Percentiles rank a stretch among this genome's conserved stretches.
phyloP scores from a whole-genome alignment of 2,113 vertebrate genomes.

The Ascaphus truei region DNA sequence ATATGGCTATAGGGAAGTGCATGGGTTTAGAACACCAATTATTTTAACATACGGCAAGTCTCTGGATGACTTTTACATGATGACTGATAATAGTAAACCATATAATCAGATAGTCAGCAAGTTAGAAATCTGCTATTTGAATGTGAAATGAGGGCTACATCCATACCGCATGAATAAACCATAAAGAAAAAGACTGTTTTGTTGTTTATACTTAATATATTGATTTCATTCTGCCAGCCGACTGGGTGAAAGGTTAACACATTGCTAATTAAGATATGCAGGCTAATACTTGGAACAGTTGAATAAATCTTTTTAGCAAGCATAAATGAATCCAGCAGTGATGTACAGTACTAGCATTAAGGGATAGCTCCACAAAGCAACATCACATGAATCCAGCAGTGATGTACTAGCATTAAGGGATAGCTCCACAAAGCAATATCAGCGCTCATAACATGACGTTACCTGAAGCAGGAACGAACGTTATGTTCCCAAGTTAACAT shows the following conservation, averaged over 20 bases:
- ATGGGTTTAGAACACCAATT: too few relatives aligned
- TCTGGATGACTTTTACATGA: too few relatives aligned
- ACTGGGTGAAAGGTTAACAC: constrained; percentile 43
- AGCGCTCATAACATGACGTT: too few relatives aligned
- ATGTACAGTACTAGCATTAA: too few relatives aligned
- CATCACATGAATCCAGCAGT: too few relatives aligned
- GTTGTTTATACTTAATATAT: constrained; percentile 41
- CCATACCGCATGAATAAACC: neutral
- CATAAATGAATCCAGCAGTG: constrained; percentile 45
- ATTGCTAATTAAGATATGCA: constrained; percentile 45
- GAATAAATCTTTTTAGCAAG: constrained; percentile 37
- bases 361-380: too few relatives aligned
- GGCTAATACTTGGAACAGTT: constrained; percentile 45
- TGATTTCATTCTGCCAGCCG: constrained; percentile 32
- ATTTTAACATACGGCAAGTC: too few relatives aligned
- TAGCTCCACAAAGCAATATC: too few relatives aligned
- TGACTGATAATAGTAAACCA: neutral
- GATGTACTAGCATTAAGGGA: too few relatives aligned
- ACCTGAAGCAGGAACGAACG: too few relatives aligned
- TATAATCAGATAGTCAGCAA: too few relatives aligned
- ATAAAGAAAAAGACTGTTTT: neutral
- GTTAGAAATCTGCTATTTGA: neutral
- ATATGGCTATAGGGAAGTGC: too few relatives aligned
- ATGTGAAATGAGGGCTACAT: neutral
- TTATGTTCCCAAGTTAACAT: neutral